Conservation (phyloP, 2,113 vertebrate species). For the Cebus imitator region DNA sequence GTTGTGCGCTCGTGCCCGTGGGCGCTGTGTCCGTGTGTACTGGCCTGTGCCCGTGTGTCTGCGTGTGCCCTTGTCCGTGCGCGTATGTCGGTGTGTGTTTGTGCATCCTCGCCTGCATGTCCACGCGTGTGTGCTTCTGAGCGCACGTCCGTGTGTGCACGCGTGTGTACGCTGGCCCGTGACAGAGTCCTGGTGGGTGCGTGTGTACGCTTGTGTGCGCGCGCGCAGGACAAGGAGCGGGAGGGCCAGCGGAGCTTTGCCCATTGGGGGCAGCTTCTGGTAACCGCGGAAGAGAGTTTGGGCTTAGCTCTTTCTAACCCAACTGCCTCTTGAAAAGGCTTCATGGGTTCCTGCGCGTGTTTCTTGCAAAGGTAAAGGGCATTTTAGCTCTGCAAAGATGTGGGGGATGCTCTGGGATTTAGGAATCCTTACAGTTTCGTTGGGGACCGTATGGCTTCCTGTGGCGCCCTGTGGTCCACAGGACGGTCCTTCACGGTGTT, state of each 20-base stretch:
- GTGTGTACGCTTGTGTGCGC: background rate
- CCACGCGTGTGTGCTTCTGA: background rate
- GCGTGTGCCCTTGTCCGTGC: no score
- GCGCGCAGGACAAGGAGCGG: background rate
- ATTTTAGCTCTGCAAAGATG: no score
- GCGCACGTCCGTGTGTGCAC: background rate
- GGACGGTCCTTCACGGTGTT: background rate
- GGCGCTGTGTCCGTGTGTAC: background rate
- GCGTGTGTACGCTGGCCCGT: no score
- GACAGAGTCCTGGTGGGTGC: no score
- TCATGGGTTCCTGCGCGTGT: background rate
- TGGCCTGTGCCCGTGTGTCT: background rate
- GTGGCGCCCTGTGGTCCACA: no score
- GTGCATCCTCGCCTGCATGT: background rate
- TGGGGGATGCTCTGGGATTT: fast-evolving
- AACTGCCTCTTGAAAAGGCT: background rate
- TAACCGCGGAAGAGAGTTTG: background rate
- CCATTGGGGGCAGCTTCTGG: background rate
- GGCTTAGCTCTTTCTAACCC: background rate
- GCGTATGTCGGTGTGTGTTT: background rate
- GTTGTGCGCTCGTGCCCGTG: background rate
- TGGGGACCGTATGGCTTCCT: background rate
- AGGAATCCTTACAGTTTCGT: background rate
- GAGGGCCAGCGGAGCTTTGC: background rate
- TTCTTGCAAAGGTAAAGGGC: background rate